These are phyloP conservation scores for Cladopsammia gracilis DNA, from an alignment of 64 coral and sea anemone species.

Conservation along the genomic window DNA sequence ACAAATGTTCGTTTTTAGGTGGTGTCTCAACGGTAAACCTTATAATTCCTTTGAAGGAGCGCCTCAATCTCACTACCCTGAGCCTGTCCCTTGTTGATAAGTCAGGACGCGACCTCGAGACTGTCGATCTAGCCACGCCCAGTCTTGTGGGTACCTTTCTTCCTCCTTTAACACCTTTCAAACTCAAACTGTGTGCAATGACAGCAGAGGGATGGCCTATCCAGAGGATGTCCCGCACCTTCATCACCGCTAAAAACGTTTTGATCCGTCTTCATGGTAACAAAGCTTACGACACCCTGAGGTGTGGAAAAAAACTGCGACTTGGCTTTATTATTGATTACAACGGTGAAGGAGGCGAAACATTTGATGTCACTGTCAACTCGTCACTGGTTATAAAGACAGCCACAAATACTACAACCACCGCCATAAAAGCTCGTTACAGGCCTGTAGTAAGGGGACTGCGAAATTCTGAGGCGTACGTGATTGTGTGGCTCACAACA, in stretches of 20 bases:
- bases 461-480: background rate
- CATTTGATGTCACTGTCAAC: background rate
- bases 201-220: constrained; percentile 23
- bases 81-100: constrained; percentile 29
- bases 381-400: background rate
- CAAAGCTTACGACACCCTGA: constrained; percentile 38
- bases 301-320: background rate
- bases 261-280: constrained; percentile 36
- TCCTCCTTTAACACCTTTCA: constrained; percentile 57
- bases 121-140: constrained; percentile 3
- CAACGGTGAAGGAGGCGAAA: background rate
- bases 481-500: background rate
- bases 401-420: background rate
- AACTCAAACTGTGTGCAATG: constrained; percentile 45
- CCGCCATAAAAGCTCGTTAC: background rate
- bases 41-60: constrained; percentile 64
- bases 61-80: constrained; percentile 14
- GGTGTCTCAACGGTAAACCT: constrained; percentile 62
- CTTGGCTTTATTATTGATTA: constrained; percentile 66
- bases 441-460: background rate
- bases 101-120: constrained; percentile 1
- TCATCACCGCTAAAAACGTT: constrained; percentile 60
- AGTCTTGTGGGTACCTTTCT: constrained; percentile 55
- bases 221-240: constrained; percentile 55
- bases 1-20: constrained; percentile 22